Evolutionary conservation across 2,797 vertebrate species (phyloP), one percentile per base, ranked within the genome.

Genomic region (Cirrhinus molitorella): DNA sequence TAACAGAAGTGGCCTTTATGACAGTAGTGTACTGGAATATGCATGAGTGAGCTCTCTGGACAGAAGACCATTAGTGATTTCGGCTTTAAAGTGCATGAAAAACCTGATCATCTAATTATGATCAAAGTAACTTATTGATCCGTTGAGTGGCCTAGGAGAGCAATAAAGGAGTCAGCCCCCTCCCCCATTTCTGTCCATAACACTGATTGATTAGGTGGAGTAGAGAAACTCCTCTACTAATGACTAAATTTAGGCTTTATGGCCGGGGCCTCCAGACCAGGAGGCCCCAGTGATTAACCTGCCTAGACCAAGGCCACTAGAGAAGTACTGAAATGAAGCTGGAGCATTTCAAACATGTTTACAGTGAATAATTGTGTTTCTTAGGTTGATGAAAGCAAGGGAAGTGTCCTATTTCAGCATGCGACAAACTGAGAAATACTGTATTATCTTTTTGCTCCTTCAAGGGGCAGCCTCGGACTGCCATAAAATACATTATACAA

Each of bases 171-270:
- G 59, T 74, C 43, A 11, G 71, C 66, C n/a, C 81, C 34, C 57
- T 72, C 43, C 53, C 47, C 47, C 47, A 37, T 28, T 79, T 89
- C 86, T 80, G 65, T 25, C 70, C 51, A 76, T 85, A 85, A 81
- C 16, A 74, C 45, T 90, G 93, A 95, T 93, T 94, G 94, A 95
- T 95, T 91, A 88, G 91, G 92, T 93, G 93, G 91, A 89, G 90
- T 83, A 86, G 91, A 91, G 91, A 87, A 91, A 92, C 93, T 91
- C 90, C 90, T 89, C 85, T 82, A 86, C 89, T 90, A 87, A 93
- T 93, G 90, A 93, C 90, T 93, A 87, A 87, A 89, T 90, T 88
- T 65, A 47, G 88, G 88, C 86, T 87, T 88, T 90, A 89, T 90
- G 47, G 86, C 51, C 59, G 88, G 88, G 87, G 71, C 86, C 68